These are phyloP conservation scores for Lerema accius DNA, from an alignment of 1,140 invertebrate species.

Conservation along the genomic window DNA sequence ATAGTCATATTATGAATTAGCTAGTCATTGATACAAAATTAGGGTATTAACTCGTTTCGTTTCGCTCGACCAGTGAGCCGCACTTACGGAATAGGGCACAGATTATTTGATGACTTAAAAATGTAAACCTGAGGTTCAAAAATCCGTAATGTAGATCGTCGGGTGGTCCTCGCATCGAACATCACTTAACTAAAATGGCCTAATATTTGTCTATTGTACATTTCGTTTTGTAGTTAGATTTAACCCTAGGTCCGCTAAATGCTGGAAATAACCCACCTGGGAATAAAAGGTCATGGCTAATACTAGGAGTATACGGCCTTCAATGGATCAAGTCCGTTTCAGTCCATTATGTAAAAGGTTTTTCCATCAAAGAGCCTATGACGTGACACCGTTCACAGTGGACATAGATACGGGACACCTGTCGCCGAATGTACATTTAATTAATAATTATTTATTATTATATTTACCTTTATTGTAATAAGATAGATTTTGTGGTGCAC, in stretches of 20 bases:
- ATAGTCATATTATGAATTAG: constrained; percentile 9
- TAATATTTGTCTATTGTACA: not conserved
- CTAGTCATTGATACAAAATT: constrained; percentile 30
- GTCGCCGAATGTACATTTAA: constrained; percentile 1
- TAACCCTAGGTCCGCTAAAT: too few species aligned
- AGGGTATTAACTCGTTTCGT: not conserved
- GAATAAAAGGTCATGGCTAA: too few species aligned
- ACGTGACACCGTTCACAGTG: too few species aligned
- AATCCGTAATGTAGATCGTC: too few species aligned
- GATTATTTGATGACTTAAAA: too few species aligned
- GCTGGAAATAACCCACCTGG: too few species aligned
- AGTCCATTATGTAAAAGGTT: too few species aligned
- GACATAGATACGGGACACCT: not conserved
- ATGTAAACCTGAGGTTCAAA: too few species aligned
- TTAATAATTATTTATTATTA: constrained; percentile 23
- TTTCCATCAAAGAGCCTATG: too few species aligned
- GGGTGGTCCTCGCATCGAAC: not conserved
- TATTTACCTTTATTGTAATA: constrained; percentile 1
- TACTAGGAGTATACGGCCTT: too few species aligned
- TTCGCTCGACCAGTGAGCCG: not conserved
- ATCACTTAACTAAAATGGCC: constrained; percentile 1
- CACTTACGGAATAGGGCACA: not conserved
- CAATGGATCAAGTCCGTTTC: too few species aligned
- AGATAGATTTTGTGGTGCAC: not conserved
- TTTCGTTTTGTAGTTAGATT: too few species aligned